Evolutionary conservation across 2,888 invertebrate species (phyloP).

Genomic region (Spilosoma lubricipeda): DNA sequence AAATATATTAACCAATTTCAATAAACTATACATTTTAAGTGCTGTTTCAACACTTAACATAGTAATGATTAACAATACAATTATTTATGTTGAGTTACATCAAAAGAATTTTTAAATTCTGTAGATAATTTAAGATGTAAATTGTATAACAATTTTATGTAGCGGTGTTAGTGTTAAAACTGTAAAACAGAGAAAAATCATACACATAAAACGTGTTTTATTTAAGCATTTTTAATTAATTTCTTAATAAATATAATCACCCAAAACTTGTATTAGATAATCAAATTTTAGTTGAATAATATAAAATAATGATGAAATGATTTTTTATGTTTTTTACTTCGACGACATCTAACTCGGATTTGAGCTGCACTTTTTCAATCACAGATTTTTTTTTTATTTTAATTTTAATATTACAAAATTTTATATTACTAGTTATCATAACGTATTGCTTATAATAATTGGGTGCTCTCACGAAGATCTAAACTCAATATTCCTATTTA

Average conservation of each 20-base stretch:
- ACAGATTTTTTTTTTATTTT: slow-evolving; percentile 51
- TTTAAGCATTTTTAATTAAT: not conserved
- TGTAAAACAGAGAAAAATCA: not conserved
- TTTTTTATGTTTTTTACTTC: slow-evolving; percentile 10
- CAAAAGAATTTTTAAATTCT: not conserved
- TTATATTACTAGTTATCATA: slow-evolving; percentile 39
- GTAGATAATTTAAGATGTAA: not conserved
- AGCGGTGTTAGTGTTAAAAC: not conserved
- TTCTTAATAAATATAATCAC: no score
- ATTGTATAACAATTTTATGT: not conserved
- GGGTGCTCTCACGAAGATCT: slow-evolving; percentile 60
- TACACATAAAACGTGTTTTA: not conserved
- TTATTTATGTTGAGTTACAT: not conserved
- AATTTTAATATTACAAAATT: slow-evolving; percentile 40
- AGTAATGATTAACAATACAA: not conserved
- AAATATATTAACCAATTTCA: no score
- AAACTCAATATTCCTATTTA: slow-evolving; percentile 31
- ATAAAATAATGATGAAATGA: not conserved
- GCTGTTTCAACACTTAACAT: not conserved
- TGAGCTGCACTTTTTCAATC: slow-evolving; percentile 59
- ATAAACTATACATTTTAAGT: no score
- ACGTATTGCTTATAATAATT: slow-evolving; percentile 61
- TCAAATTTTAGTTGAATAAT: not conserved
- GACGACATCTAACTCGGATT: slow-evolving; percentile 39
- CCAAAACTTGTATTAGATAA: not conserved